phyloP scores from a whole-genome alignment of 2,113 vertebrate species.

The Stigmatopora nigra region DNA sequence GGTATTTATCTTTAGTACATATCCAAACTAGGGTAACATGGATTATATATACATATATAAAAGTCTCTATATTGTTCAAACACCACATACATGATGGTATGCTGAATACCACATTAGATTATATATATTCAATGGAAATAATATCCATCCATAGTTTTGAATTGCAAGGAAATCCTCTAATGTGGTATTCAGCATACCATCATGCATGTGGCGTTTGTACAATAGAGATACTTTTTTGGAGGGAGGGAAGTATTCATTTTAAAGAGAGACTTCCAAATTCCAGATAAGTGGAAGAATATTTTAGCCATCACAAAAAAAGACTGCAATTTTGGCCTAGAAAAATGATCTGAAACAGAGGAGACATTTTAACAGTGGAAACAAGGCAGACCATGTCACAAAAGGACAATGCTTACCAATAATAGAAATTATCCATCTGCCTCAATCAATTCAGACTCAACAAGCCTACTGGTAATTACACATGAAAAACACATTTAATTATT shows the following conservation, averaged over 20 bases:
- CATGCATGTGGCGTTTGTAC: background rate
- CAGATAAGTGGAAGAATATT: constrained; percentile 1
- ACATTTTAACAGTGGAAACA: constrained; percentile 13
- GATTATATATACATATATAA: constrained; percentile 75
- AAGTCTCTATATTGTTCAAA: too few relatives aligned
- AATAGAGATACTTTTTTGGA: background rate
- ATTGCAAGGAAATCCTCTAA: too few relatives aligned
- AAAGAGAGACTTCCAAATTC: background rate
- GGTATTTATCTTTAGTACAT: constrained; percentile 68
- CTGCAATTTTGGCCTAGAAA: constrained; percentile 22
- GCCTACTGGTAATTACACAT: constrained; percentile 73
- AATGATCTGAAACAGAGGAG: constrained; percentile 28
- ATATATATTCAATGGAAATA: constrained; percentile 47
- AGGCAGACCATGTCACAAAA: constrained; percentile 35
- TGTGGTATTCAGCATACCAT: too few relatives aligned
- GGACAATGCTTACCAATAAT: constrained; percentile 74
- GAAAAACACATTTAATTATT: background rate
- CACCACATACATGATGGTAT: too few relatives aligned
- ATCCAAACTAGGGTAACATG: constrained; percentile 79
- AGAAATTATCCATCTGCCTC: constrained; percentile 91
- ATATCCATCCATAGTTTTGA: background rate
- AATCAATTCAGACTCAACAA: constrained; percentile 86
- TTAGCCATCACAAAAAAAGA: constrained; percentile 43
- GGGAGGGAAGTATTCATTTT: background rate
- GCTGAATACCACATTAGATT: too few relatives aligned